These are phyloP conservation scores for Nomada ruficornis DNA, from an alignment of 2,888 invertebrate genomes.

Conservation along the genomic window DNA sequence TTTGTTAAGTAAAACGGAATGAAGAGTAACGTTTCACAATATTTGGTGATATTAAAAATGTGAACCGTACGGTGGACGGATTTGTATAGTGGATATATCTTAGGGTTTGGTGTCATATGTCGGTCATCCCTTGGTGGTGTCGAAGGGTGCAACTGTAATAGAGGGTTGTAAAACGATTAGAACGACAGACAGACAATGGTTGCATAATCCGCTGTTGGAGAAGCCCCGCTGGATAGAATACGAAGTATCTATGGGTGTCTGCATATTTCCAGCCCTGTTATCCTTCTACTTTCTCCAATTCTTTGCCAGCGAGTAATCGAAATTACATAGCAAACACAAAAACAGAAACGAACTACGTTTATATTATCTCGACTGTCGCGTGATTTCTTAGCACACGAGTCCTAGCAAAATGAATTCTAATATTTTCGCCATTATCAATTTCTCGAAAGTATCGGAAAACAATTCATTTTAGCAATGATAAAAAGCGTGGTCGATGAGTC, in stretches of 20 bases:
- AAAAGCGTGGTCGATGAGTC: conserved; percentile 29
- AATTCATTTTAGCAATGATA: not conserved
- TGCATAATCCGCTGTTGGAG: conserved; percentile 68
- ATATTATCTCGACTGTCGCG: no score
- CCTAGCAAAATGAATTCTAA: conserved; percentile 25
- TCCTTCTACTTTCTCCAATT: not conserved
- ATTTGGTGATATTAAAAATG: no score
- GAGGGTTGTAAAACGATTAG: conserved; percentile 71
- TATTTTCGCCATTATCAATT: conserved; percentile 60
- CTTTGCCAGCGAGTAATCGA: not conserved
- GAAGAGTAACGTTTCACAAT: no score
- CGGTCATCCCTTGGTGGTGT: not conserved
- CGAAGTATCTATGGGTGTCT: conserved; percentile 28
- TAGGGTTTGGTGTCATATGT: not conserved
- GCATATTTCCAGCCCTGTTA: conserved; percentile 24
- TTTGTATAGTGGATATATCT: no score
- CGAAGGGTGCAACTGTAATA: conserved; percentile 12
- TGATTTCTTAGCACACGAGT: no score
- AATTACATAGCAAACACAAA: no score
- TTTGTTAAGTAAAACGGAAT: no score
- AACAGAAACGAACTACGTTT: no score
- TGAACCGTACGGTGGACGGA: no score
- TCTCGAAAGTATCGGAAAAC: conserved; percentile 41
- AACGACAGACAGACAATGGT: conserved; percentile 46
- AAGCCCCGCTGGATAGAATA: conserved; percentile 66